phyloP scores from a whole-genome alignment of 2,113 vertebrate genomes.

The Struthio camelus region DNA sequence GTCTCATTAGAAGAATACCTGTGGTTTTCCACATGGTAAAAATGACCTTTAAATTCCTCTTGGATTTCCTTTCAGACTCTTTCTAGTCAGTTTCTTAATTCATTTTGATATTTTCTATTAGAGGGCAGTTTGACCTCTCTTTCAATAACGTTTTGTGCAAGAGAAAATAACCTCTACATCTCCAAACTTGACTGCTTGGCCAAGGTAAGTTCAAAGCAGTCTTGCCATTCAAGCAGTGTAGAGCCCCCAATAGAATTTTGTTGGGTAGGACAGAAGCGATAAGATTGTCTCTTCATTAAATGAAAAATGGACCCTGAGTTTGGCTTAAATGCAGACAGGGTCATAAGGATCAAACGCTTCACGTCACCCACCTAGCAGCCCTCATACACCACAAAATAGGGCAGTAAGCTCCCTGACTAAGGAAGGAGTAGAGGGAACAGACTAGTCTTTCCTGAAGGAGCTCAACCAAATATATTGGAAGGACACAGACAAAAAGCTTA shows the following conservation, averaged over 20 bases:
- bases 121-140: not conserved
- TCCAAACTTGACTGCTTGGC: not conserved
- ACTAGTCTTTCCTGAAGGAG: not conserved
- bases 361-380: not conserved
- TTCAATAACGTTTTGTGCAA: not conserved
- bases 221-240: not conserved
- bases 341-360: not conserved
- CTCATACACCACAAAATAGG: not conserved
- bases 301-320: not conserved
- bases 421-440: not conserved
- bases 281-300: not conserved
- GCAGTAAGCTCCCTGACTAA: not conserved
- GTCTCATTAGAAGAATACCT: not conserved
- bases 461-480: rapidly evolving
- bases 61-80: not conserved
- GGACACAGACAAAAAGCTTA: not conserved
- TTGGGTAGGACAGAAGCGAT: not conserved
- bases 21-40: not conserved
- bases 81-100: not conserved
- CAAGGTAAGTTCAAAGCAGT: not conserved
- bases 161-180: not conserved
- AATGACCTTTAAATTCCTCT: not conserved
- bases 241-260: not conserved
- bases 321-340: not conserved
- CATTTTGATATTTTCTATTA: not conserved